Base-by-base conservation (phyloP, 2,888 invertebrate genomes). In the Schizaphis graminum region DNA sequence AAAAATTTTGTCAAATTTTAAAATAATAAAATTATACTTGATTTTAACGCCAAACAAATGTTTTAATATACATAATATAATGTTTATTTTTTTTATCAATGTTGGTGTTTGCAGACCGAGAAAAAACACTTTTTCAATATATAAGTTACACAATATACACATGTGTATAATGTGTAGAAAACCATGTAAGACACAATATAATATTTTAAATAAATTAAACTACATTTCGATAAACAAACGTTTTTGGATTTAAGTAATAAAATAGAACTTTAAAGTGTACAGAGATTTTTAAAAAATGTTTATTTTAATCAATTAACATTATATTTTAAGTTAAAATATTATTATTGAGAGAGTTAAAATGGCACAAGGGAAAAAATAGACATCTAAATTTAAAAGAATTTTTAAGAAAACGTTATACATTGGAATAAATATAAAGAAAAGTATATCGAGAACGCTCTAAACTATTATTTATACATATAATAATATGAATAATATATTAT, bases 81-180 rank as follows among this genome's bases (percentile, higher is more conserved):
- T 4, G n/a, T 61, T 13, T 67, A 4, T 61, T 77, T 16, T 35
- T 21, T n/a, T n/a, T 35, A 77, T 8, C 8, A 35, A 77, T 35
- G 35, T 77, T 7, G 21, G 21, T 77, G 35, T 35, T 77, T 1
- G 77, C 21, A 7, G 77, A 35, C 77, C 8, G 35, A 35, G 8
- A 21, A 77, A 8, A 21, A 77, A 77, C 35, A 21, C 35, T 77
- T 77, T 7, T 8, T 77, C 16, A 8, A 35, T 41, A 35, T 77
- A 21, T 77, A 87, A 7, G 44, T 53, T 57, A 67, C 47, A 90
- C 67, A 90, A 49, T 67, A 90, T 90, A 49, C 67, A 90, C 90
- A 7, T 11, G 35, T 35, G 90, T 21, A 77, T 1, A 67, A 90
- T 24, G 67, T 67, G 67, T 35, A 47, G 47, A 67, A n/a, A 61